Percentiles rank a stretch among this genome's conserved stretches.
phyloP scores from a whole-genome alignment of 2,888 invertebrate genomes.

The Tortrix viridana region DNA sequence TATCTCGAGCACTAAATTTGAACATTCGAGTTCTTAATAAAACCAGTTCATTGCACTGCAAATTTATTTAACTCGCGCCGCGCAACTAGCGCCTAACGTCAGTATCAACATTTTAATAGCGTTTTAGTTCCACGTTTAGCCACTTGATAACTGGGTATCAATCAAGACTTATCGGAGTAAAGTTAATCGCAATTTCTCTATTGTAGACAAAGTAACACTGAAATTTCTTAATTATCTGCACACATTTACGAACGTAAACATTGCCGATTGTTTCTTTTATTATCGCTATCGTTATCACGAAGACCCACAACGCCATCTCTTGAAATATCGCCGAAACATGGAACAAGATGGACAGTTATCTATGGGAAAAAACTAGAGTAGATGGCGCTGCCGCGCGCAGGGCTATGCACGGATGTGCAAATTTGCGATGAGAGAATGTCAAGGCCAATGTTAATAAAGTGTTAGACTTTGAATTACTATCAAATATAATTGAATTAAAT shows the following conservation, averaged over 20 bases:
- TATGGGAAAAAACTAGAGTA: conserved; percentile 38
- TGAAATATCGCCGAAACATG: conserved; percentile 1
- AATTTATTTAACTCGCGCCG: conserved; percentile 9
- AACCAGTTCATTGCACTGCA: conserved; percentile 5
- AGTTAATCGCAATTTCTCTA: background rate
- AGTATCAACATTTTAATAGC: conserved; percentile 3
- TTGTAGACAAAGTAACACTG: no score
- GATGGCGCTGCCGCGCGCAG: conserved; percentile 52
- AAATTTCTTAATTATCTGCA: no score
- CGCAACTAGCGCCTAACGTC: conserved; percentile 12
- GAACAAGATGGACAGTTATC: conserved; percentile 9
- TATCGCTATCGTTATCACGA: conserved; percentile 14
- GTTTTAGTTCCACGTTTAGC: background rate
- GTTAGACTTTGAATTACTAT: conserved; percentile 29
- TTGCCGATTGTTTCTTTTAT: conserved; percentile 3
- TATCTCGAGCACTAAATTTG: conserved; percentile 14
- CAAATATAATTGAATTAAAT: background rate
- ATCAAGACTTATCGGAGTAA: background rate
- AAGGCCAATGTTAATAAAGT: conserved; percentile 70
- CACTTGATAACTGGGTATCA: background rate
- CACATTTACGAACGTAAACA: background rate
- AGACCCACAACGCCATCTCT: conserved; percentile 25
- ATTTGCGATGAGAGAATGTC: conserved; percentile 73
- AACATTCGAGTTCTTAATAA: conserved; percentile 16
- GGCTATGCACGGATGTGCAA: conserved; percentile 62